These are phyloP conservation scores for Idaea aversata DNA, from an alignment of 2,888 invertebrate genomes.

Conservation along the genomic window DNA sequence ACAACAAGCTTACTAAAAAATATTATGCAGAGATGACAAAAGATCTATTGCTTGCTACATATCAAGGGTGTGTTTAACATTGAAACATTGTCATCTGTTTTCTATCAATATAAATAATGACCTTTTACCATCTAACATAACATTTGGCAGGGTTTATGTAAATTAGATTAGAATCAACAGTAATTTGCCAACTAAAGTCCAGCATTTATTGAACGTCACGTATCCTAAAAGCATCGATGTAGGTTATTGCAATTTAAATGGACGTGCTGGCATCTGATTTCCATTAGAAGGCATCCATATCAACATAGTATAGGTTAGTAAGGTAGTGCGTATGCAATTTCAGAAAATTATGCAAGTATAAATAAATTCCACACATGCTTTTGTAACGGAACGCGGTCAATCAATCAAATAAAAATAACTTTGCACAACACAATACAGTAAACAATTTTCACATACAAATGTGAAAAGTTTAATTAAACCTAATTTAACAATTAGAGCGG, in stretches of 20 bases:
- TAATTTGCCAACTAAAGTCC: not conserved
- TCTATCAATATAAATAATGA: slow-evolving; percentile 15
- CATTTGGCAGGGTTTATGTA: slow-evolving; percentile 11
- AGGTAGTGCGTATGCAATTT: not conserved
- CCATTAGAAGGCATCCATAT: slow-evolving; percentile 1
- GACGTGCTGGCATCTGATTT: slow-evolving; percentile 1
- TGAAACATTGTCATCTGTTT: slow-evolving; percentile 8
- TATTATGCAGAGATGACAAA: too few species aligned
- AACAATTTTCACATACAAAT: too few species aligned
- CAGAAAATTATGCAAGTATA: not conserved
- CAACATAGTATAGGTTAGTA: not conserved
- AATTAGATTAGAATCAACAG: not conserved
- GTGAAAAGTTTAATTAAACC: not conserved
- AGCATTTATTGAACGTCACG: not conserved
- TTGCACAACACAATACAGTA: not conserved
- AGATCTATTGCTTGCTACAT: too few species aligned
- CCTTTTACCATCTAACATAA: slow-evolving; percentile 11
- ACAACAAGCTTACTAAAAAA: too few species aligned
- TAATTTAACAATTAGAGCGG: not conserved
- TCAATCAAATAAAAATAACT: not conserved
- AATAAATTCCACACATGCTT: not conserved
- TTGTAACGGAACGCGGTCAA: not conserved
- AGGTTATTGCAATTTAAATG: not conserved
- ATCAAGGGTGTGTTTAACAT: too few species aligned
- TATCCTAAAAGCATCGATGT: not conserved